Conservation (phyloP, 2,888 invertebrate genomes). For the Lutraria lutraria region DNA sequence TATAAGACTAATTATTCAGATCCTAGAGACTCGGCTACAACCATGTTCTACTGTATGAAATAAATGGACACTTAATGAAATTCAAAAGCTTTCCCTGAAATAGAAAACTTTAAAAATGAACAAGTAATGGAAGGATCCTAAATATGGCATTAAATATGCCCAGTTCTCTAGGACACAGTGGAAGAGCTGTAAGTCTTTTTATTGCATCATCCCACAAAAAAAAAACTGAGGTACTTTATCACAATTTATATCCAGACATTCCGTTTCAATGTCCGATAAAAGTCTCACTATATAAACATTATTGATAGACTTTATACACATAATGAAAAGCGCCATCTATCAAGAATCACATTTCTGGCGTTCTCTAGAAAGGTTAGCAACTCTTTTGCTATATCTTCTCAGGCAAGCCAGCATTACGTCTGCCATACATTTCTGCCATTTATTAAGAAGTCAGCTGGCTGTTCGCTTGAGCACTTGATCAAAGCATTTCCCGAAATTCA, state of each 20-base stretch:
- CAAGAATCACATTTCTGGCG: neutral
- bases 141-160: neutral
- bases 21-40: too few species aligned
- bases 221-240: slow-evolving; percentile 38
- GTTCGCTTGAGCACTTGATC: neutral
- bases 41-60: too few species aligned
- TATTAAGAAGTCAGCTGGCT: neutral
- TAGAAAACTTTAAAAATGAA: neutral
- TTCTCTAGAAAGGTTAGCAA: neutral
- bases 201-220: slow-evolving; percentile 41
- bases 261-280: neutral
- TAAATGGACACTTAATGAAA: neutral
- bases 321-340: neutral
- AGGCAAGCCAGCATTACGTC: neutral
- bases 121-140: neutral
- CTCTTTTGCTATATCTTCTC: neutral
- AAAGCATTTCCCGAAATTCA: neutral
- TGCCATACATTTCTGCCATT: neutral
- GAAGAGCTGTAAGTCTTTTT: slow-evolving; percentile 14
- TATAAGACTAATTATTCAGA: too few species aligned
- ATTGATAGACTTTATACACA: neutral
- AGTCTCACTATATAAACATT: neutral
- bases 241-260: slow-evolving; percentile 24
- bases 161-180: neutral
- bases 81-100: neutral